phyloP scores from a whole-genome alignment of 2,113 vertebrate genomes.

The Emydocephalus ijimae region DNA sequence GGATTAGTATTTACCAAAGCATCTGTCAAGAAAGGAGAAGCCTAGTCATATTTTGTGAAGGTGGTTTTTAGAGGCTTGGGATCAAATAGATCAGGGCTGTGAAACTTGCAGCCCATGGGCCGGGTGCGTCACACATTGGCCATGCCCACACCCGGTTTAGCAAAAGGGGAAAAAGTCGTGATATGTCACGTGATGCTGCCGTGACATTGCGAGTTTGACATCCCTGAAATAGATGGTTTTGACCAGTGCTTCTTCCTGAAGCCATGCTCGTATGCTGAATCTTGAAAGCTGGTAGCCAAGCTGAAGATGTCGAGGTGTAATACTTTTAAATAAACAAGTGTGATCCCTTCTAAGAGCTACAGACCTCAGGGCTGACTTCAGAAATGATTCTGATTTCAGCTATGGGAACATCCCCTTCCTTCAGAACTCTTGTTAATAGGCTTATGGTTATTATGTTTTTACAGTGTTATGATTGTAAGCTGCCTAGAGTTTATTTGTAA shows the following conservation, averaged over 20 bases:
- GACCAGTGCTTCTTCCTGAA: conserved; percentile 39
- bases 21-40: conserved; percentile 31
- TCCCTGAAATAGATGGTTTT: conserved; percentile 32
- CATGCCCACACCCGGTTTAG: too few relatives aligned
- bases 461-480: neutral
- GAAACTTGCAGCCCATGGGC: too few relatives aligned
- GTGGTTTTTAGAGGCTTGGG: conserved; percentile 44
- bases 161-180: too few relatives aligned
- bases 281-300: conserved; percentile 21
- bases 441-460: too few relatives aligned
- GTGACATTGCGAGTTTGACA: too few relatives aligned
- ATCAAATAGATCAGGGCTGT: conserved; percentile 20
- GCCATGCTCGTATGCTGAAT: conserved; percentile 34
- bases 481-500: neutral
- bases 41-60: conserved; percentile 52
- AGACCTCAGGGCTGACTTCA: neutral
- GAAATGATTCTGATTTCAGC: neutral
- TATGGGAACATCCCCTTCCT: neutral
- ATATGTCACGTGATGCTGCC: too few relatives aligned
- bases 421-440: neutral
- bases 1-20: conserved; percentile 61
- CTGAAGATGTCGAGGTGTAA: neutral
- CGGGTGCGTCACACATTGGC: too few relatives aligned
- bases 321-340: conserved; percentile 10
- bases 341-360: neutral